phyloP scores from a whole-genome alignment of 2,797 vertebrate species.

The Setipinna tenuifilis region DNA sequence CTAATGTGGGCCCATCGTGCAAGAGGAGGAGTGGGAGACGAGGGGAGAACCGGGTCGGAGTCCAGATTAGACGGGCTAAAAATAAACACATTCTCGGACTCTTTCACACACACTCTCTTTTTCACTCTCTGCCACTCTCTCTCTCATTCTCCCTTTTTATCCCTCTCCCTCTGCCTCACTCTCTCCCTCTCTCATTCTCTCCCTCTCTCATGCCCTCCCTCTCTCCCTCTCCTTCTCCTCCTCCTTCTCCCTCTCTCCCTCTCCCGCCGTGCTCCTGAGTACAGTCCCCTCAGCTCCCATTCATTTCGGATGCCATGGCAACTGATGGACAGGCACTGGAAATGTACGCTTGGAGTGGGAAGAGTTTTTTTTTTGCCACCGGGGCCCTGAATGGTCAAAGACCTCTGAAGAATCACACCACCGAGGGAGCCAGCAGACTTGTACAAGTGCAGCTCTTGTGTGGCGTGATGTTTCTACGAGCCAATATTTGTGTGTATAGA shows the following conservation, averaged over 20 bases:
- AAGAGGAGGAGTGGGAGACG: background rate
- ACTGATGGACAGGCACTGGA: constrained; percentile 65
- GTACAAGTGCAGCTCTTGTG: background rate
- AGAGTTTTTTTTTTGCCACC: constrained; percentile 41
- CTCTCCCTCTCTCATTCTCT: too few species aligned
- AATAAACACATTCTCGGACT: constrained; percentile 60
- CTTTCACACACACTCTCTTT: background rate
- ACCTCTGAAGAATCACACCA: background rate
- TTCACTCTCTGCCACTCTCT: too few species aligned
- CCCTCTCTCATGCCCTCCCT: too few species aligned
- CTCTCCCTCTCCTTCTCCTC: too few species aligned
- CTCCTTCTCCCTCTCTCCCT: background rate
- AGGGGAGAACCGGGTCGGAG: constrained; percentile 70
- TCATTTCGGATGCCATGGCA: constrained; percentile 68
- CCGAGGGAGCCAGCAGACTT: background rate
- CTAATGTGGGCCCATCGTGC: background rate
- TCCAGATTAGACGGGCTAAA: constrained; percentile 73
- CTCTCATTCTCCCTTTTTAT: too few species aligned
- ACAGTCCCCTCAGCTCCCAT: constrained; percentile 50
- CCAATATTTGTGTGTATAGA: background rate
- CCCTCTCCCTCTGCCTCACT: too few species aligned
- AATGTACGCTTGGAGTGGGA: constrained; percentile 59
- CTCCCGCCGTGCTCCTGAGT: background rate
- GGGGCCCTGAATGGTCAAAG: constrained; percentile 60
- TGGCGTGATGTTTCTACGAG: background rate